Percentiles rank a stretch among this genome's conserved stretches.
phyloP scores from a whole-genome alignment of 2,797 vertebrate species.

The Crax fasciolata region DNA sequence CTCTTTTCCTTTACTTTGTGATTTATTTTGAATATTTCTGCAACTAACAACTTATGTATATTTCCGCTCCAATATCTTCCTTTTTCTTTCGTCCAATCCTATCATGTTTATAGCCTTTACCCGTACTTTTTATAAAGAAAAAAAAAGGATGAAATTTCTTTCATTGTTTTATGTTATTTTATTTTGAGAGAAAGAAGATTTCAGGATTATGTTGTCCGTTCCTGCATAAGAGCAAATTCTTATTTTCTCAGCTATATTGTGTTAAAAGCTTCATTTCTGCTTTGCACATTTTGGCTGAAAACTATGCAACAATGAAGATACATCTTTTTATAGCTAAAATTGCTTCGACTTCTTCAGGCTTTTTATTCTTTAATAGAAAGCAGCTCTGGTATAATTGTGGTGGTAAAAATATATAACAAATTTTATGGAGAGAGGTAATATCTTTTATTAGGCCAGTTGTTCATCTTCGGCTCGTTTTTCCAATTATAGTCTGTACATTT shows the following conservation, averaged over 20 bases:
- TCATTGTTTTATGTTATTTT: neutral
- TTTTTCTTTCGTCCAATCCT: neutral
- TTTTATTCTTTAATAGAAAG: neutral
- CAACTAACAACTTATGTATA: neutral
- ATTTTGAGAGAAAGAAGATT: neutral
- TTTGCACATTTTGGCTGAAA: neutral
- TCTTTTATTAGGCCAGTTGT: neutral
- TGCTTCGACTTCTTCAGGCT: neutral
- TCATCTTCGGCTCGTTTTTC: neutral
- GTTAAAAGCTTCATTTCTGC: neutral
- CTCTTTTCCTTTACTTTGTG: neutral
- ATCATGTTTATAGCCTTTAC: neutral
- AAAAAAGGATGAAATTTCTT: neutral
- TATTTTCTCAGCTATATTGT: neutral
- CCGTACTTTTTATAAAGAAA: neutral
- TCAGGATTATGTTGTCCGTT: neutral
- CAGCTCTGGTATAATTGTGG: neutral
- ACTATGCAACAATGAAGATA: neutral
- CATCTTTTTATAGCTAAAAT: neutral
- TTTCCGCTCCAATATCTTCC: neutral
- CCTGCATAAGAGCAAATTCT: neutral
- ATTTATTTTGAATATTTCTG: neutral
- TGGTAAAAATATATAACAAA: neutral
- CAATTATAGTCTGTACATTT: neutral
- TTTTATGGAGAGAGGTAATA: neutral